Evolutionary conservation across 2,888 invertebrate species (phyloP).

Genomic region (Sturmia bella): DNA sequence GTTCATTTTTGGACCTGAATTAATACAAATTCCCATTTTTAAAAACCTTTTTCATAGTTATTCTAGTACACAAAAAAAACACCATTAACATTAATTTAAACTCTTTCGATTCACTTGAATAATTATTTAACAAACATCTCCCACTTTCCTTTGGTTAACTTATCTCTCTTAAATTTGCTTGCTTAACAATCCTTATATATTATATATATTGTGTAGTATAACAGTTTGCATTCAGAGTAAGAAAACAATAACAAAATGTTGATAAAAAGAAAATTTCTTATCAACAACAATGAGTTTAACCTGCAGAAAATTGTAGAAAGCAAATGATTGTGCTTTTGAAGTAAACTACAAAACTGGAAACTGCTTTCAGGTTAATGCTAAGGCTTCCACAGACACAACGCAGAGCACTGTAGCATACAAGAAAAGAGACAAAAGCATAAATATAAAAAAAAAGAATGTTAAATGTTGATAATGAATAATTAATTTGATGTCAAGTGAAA

Average conservation of each 20-base stretch:
- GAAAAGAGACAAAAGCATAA: neutral
- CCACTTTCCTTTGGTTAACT: neutral
- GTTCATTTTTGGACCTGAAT: no score
- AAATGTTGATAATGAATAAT: conserved; percentile 69
- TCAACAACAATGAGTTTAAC: neutral
- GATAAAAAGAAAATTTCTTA: neutral
- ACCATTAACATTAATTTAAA: no score
- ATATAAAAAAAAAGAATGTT: conserved; percentile 43
- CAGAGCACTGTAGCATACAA: neutral
- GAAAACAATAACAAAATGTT: conserved; percentile 10
- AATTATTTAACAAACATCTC: no score
- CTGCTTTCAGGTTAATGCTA: conserved; percentile 5
- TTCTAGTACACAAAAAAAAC: no score
- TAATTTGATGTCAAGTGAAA: conserved; percentile 62
- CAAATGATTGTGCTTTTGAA: neutral
- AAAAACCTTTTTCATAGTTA: no score
- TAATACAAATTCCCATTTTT: no score
- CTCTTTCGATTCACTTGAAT: no score
- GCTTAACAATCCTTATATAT: no score
- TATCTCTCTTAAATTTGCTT: neutral
- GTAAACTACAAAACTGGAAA: neutral
- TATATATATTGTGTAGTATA: conserved; percentile 48
- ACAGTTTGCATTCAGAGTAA: conserved; percentile 25
- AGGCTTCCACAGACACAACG: neutral
- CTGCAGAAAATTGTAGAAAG: neutral